Evolutionary conservation across 2,113 vertebrate genomes (phyloP).

Genomic region (Ciconia maguari): DNA sequence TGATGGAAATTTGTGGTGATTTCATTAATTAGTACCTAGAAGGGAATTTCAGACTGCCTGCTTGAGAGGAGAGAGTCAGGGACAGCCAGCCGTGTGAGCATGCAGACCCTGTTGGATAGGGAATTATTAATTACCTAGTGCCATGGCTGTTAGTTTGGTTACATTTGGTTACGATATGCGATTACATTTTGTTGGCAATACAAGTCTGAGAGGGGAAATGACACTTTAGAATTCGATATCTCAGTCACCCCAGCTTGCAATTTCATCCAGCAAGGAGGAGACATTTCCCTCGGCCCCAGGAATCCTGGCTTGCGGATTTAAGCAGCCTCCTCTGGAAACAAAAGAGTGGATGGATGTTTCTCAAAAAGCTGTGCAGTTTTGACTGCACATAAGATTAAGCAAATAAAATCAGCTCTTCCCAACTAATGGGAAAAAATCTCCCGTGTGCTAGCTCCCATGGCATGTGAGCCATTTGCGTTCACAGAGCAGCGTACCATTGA

Average conservation of each 20-base stretch:
- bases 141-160: neutral
- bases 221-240: neutral
- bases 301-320: neutral
- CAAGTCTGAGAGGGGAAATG: neutral
- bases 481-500: neutral
- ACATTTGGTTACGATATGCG: rapidly evolving
- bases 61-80: neutral
- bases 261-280: neutral
- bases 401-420: neutral
- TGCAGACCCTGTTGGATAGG: rapidly evolving
- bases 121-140: neutral
- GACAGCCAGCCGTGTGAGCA: neutral
- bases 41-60: neutral
- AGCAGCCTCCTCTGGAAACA: neutral
- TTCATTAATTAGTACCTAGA: neutral
- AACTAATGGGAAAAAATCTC: rapidly evolving
- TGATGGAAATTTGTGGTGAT: neutral
- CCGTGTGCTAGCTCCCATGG: neutral
- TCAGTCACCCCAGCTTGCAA: rapidly evolving
- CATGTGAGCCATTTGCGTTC: neutral
- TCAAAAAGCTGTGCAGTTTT: neutral
- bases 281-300: neutral
- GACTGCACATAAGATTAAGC: neutral
- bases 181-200: neutral
- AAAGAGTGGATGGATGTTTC: neutral